phyloP scores from a whole-genome alignment of 2,113 vertebrate genomes.

The Pteropus alecto region DNA sequence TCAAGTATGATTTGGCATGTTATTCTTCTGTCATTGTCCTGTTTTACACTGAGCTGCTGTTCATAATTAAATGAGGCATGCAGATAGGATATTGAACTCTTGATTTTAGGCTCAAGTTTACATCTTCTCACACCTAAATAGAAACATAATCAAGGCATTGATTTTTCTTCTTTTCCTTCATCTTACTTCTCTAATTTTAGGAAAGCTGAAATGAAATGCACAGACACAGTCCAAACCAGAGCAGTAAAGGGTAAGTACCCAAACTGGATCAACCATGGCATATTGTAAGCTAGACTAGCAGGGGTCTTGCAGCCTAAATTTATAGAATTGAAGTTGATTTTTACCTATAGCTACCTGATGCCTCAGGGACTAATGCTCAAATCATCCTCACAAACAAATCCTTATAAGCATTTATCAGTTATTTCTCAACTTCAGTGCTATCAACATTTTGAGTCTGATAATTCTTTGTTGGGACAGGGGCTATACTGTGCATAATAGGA shows the following conservation, averaged over 20 bases:
- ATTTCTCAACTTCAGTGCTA: slow-evolving; percentile 26
- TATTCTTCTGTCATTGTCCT: background rate
- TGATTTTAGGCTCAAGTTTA: slow-evolving; percentile 6
- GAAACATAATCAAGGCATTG: background rate
- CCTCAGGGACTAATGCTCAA: background rate
- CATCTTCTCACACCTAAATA: background rate
- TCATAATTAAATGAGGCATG: background rate
- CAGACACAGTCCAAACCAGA: background rate
- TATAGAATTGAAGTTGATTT: slow-evolving; percentile 10
- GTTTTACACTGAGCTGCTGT: background rate
- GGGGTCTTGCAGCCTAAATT: background rate
- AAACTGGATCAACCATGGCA: background rate
- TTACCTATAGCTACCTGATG: background rate
- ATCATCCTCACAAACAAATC: background rate
- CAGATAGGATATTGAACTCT: background rate
- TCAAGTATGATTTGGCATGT: background rate
- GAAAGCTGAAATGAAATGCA: background rate
- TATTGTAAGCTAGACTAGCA: background rate
- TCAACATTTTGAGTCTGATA: background rate
- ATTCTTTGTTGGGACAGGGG: background rate
- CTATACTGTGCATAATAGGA: background rate
- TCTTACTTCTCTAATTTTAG: background rate
- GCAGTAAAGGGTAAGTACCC: background rate
- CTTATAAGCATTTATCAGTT: background rate
- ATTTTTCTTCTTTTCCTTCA: background rate